Base-by-base conservation (phyloP, 1,140 invertebrate species). In the Thaumatotibia leucotreta region DNA sequence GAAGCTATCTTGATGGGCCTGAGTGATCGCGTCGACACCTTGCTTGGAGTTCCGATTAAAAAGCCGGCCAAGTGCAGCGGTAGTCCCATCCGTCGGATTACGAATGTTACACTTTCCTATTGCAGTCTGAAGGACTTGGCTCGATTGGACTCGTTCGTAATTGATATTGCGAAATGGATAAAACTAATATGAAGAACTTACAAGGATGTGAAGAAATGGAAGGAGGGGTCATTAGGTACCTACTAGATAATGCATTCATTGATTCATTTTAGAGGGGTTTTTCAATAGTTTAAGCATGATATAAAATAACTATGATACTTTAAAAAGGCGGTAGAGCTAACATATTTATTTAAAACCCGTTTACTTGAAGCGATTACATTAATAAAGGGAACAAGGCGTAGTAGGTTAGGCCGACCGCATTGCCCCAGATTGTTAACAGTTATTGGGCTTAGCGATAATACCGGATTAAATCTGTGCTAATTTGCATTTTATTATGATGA, bases 401-500 rank as follows among this genome's bases (percentile, higher is more conserved):
- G 8, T 65, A 39, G 39, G 39, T 35, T 31, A 31, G 65, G 22
- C 22, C 35, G 29, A 22, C 33, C 58, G 27, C 24, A 27, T 23
- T 45, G 17, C 58, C 65, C 64, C 62, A 79, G 77, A 86, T 84
- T 86, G 86, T 83, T 83, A 83, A 83, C 82, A 82, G 82, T 84
- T 86, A 86, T 84, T 77, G 77, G 75, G 73, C 76, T 84, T 76
- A 77, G 74, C 76, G 79, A 77, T 83, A 83, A 84, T 74, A 81
- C 75, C 73, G 79, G 84, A 83, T 88, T 86, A 86, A 82, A 86
- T 86, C 77, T 77, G 74, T 77, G 80, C 79, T 78, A 82, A 88
- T 86, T 88, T 88, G 83, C 82, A 88, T 88, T 88, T 87, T 87
- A 84, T 86, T 84, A 88, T 83, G 77, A 82, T 79, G 78, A 79